Evolutionary conservation across 2,797 vertebrate genomes (phyloP), one percentile per base, ranked within the genome.

Genomic region (Lithobates pipiens): DNA sequence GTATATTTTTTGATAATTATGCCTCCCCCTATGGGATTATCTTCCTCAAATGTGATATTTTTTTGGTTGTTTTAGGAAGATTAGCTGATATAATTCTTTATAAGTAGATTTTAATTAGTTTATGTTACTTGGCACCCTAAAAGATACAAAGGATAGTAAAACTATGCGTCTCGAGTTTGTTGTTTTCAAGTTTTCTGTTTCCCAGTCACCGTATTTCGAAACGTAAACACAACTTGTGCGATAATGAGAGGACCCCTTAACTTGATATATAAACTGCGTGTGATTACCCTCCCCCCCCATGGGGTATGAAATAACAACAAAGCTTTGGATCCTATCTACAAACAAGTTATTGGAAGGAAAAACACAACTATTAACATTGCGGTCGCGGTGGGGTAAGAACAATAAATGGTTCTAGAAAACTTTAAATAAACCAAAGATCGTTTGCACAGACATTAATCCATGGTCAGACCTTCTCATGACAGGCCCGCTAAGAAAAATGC

Each of bases 341-440:
- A 34, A 77, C 32, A 77, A 25, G 23, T 65, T 25, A 65, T 39
- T 42, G 21, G 32, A 32, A 61, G 57, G 57, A 61, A 61, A 61
- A 21, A 21, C 44, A 61, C 7, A 65, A 25, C 9, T 65, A 77
- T 54, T 57, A 76, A 63, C 54, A 63, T 6, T 15, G 11, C 21
- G 54, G 32, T 23, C 29, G 9, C n/a, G 5, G 18, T 36, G 54
- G 21, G 75, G 25, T 34, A 65, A 39, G 61, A 63, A 39, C 61
- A 77, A 77, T 77, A 63, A 77, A 77, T 63, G 23, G 21, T 36
- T 10, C 2, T 25, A n/a, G 54, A 23, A 77, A 77, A 36, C 50
- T n/a, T 54, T 63, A 63, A 36, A 77, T 63, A n/a, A 77, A 39
- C 57, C 23, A 8, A 34, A n/a, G 18, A 42, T 77, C 13, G 3